Conservation (phyloP, 2,888 invertebrate species). For the Drosophila sordidapex region DNA sequence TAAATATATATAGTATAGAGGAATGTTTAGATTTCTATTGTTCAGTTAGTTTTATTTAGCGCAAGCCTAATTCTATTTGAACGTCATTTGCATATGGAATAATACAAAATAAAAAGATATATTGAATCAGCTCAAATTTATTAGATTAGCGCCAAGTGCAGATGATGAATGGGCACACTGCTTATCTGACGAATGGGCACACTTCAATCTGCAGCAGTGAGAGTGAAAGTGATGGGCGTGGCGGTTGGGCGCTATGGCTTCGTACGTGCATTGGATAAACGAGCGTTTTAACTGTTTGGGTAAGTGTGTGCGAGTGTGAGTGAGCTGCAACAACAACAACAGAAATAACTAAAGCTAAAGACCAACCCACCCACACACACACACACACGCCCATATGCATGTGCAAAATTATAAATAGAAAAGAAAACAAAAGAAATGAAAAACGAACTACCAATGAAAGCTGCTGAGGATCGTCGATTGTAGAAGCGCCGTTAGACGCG, state of each 20-base stretch:
- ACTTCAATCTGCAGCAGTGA: slow-evolving; percentile 6
- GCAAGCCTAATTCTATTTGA: slow-evolving; percentile 10
- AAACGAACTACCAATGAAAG: slow-evolving; percentile 14
- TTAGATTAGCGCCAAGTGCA: slow-evolving; percentile 46
- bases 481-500: slow-evolving; percentile 27
- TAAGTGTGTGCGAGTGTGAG: neutral
- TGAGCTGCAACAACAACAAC: slow-evolving; percentile 20
- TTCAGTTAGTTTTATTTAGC: slow-evolving; percentile 3
- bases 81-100: slow-evolving; percentile 17
- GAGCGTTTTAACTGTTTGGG: slow-evolving; percentile 15
- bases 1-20: neutral
- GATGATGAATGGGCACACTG: slow-evolving; percentile 19
- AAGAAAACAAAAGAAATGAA: slow-evolving; percentile 11
- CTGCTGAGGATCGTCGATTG: slow-evolving; percentile 29
- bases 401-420: slow-evolving; percentile 31
- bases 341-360: slow-evolving; percentile 11
- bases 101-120: neutral
- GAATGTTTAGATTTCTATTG: neutral
- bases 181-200: slow-evolving; percentile 12
- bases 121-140: slow-evolving; percentile 50
- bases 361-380: slow-evolving; percentile 33
- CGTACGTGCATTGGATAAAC: slow-evolving; percentile 19
- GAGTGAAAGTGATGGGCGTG: slow-evolving; percentile 49
- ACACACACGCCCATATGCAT: slow-evolving; percentile 65
- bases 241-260: neutral